A percentile compares a stretch with the other conserved stretches of the same genome.
Evolutionary conservation across 2,888 invertebrate species (phyloP).

Genomic region (Agriopis marginaria): DNA sequence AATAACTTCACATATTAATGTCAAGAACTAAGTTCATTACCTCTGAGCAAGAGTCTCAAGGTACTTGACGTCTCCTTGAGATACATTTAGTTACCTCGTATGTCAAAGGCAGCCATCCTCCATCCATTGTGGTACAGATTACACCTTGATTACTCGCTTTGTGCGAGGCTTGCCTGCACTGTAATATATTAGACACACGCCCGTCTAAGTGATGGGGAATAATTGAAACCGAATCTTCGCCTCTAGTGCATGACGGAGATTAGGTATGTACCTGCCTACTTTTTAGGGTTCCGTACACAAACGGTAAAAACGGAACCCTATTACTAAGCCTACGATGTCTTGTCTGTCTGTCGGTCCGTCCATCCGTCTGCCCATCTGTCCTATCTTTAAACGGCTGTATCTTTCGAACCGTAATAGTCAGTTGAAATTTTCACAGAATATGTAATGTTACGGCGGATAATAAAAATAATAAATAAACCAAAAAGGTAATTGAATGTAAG

Average conservation of each 20-base stretch:
- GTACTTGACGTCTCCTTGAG: constrained; percentile 14
- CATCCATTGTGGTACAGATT: constrained; percentile 39
- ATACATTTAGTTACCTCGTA: constrained; percentile 28
- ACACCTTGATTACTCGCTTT: constrained; percentile 49
- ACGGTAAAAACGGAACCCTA: too few relatives aligned
- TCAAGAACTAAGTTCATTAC: background rate
- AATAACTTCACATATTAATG: too few relatives aligned
- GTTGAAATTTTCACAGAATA: too few relatives aligned
- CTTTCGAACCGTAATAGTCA: too few relatives aligned
- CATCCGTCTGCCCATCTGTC: too few relatives aligned
- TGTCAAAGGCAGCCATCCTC: constrained; percentile 30
- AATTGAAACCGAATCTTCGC: constrained; percentile 33
- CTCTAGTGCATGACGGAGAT: background rate
- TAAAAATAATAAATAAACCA: too few relatives aligned
- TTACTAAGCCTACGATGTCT: too few relatives aligned
- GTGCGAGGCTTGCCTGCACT: constrained; percentile 30
- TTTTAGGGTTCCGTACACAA: too few relatives aligned
- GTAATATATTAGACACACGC: constrained; percentile 34
- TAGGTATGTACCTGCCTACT: background rate
- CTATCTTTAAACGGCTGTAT: too few relatives aligned
- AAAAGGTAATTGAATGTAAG: too few relatives aligned
- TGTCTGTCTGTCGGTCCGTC: too few relatives aligned
- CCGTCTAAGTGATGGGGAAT: constrained; percentile 27
- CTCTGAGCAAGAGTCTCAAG: constrained; percentile 3
- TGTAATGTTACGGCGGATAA: too few relatives aligned